Percentiles rank a stretch among this genome's conserved stretches.
Evolutionary conservation across 2,888 invertebrate species (phyloP).

Genomic region (Drosophila niveifrons): DNA sequence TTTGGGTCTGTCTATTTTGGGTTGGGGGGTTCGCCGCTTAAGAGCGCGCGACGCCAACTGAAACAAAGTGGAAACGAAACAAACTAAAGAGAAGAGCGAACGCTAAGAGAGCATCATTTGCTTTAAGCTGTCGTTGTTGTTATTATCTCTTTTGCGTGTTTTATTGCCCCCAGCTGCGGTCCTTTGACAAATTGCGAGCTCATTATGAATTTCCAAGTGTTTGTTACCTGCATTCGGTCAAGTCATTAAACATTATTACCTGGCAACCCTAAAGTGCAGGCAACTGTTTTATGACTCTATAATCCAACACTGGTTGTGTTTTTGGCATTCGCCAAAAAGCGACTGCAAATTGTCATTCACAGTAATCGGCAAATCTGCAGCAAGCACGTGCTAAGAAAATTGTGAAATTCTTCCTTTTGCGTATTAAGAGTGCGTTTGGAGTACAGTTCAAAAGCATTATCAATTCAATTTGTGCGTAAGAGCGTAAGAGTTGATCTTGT

Average conservation of each 20-base stretch:
- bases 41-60: slow-evolving; percentile 37
- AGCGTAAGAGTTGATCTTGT: slow-evolving; percentile 11
- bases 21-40: slow-evolving; percentile 1
- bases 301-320: background rate
- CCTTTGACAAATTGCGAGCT: slow-evolving; percentile 21
- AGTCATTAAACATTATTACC: slow-evolving; percentile 15
- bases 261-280: background rate
- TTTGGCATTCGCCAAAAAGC: background rate
- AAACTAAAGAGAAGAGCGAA: slow-evolving; percentile 23
- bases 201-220: slow-evolving; percentile 16
- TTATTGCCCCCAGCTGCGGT: background rate
- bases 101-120: slow-evolving; percentile 30
- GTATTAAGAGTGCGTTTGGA: background rate
- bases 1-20: slow-evolving; percentile 7
- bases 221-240: slow-evolving; percentile 27
- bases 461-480: slow-evolving; percentile 1
- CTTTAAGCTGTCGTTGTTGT: background rate
- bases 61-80: slow-evolving; percentile 62
- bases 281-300: background rate
- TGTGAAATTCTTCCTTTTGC: background rate
- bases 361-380: slow-evolving; percentile 5
- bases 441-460: background rate
- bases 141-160: background rate
- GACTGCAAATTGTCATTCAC: slow-evolving; percentile 1
- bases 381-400: slow-evolving; percentile 1